Base-by-base conservation (phyloP, 2,888 invertebrate genomes). In the Dione vanillae region DNA sequence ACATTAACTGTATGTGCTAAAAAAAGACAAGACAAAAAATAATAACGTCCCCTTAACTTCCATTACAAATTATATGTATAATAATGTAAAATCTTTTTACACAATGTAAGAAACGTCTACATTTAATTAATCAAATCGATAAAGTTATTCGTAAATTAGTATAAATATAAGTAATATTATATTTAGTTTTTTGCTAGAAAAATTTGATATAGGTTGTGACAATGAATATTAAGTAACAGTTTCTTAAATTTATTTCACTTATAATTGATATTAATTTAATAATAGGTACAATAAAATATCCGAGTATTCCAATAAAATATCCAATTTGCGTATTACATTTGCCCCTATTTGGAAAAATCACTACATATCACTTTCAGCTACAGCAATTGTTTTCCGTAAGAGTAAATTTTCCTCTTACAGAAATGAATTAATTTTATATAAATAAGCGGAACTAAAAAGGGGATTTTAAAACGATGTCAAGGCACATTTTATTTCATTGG, bases 381-480 rank as follows among this genome's bases (percentile, higher is more conserved):
- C 1, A 49, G n/a, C 16, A 37, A 20, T 8, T 43, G 40, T 27
- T n/a, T 61, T 27, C 8, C 7, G 19, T 12, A 12, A 49, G 9
- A 9, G 19, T 14, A n/a, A 7, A 43, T 62, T 74, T 74, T 73
- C 73, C 76, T 71, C 75, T 74, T 73, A 73, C 76, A 69, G 74
- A 73, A 71, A 67, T 64, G 62, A 70, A 77, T 69, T 69, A 47
- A 37, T 47, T 54, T 45, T 47, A 54, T 54, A 54, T 27, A 62
- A 47, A 61, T 45, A 49, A 47, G 56, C 69, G 74, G 73, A 75
- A 75, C 67, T 69, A 40, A 45, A 19, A 37, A 49, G 52, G 68
- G 58, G 54, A 45, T 20, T 19, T 45, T 51, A 75, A 81, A 86
- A 85, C 80, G 85, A 84, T 85, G 87, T 84, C 87, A 87, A 85